Evolutionary conservation across 2,888 invertebrate species (phyloP), one percentile per base, ranked within the genome.

Genomic region (Noctua pronuba): DNA sequence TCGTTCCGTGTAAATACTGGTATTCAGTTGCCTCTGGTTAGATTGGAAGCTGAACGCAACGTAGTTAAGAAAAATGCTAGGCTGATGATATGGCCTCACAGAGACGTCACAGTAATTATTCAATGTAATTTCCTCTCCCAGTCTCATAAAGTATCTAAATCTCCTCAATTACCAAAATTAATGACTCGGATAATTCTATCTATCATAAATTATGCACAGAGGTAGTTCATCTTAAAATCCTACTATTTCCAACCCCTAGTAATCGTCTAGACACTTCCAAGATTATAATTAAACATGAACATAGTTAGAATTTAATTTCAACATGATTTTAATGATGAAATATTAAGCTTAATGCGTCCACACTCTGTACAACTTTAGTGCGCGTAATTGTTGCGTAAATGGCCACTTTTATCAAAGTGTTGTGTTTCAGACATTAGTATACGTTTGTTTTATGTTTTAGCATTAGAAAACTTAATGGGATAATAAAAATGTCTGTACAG

Each of bases 291-390:
- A 16, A 28, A 49, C 28, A 21, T 1, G 49, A n/a, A n/a, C n/a
- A 35, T 10, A 52, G 21, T 28, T 13, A 3, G 16, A 64, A 77
- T 38, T 72, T 38, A 69, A 73, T 73, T 67, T 52, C n/a, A 77
- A 28, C 41, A 49, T 28, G n/a, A 60, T 46, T 69, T 83, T 83
- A 77, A 83, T 77, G 8, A 68, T 64, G 58, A 71, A 41, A 68
- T 65, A 68, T 80, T 68, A 55, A 75, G 2, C 62, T 24, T 31
- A 72, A 64, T 60, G 49, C n/a, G 35, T 21, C 35, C 38, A 0
- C 52, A 72, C 18, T 38, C 13, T 83, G 58, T 38, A 28, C 70
- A 58, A 71, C 55, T 73, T 70, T 71, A 82, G 55, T 71, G 41
- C 2, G 1, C 28, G 7, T 70, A 70, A 82, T 82, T 71, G 60